A percentile compares a stretch with the other conserved stretches of the same genome.
Evolutionary conservation across 2,888 invertebrate species (phyloP).

Genomic region (Pristionchus exspectatus): DNA sequence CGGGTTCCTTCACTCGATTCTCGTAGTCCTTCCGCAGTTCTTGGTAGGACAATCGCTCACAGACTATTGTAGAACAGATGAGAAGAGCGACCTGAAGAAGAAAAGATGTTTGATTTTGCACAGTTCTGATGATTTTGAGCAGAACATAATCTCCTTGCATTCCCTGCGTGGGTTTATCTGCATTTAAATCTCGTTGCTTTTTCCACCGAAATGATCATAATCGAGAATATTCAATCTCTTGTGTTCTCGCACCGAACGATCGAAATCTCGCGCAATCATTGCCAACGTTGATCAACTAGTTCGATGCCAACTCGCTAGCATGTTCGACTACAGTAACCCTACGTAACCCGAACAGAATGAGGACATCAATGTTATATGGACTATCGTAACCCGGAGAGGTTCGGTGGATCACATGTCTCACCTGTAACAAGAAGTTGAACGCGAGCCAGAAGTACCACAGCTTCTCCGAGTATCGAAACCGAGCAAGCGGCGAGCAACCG

Average conservation of each 20-base stretch:
- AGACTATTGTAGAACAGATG: constrained; percentile 48
- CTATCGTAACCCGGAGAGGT: too few species aligned
- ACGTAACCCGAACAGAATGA: too few species aligned
- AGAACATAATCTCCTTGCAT: too few species aligned
- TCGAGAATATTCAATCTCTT: too few species aligned
- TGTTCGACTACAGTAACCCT: too few species aligned
- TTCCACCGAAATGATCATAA: background rate
- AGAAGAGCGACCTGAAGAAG: constrained; percentile 53
- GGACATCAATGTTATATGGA: too few species aligned
- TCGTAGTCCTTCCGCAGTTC: constrained; percentile 54
- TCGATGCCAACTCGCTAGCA: too few species aligned
- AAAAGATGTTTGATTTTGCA: background rate
- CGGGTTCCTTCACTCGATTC: constrained; percentile 53
- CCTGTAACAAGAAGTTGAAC: constrained; percentile 54
- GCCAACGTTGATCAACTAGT: background rate
- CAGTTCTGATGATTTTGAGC: too few species aligned
- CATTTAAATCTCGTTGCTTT: too few species aligned
- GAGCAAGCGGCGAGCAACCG: constrained; percentile 18
- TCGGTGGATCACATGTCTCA: background rate
- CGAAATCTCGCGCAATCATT: background rate
- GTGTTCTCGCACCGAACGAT: background rate
- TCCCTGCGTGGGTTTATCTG: too few species aligned
- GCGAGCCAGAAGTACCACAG: constrained; percentile 51
- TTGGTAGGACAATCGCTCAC: constrained; percentile 54
- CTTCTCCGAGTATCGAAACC: constrained; percentile 50